These are phyloP conservation scores for Temnothorax ravouxi DNA, from an alignment of 2,888 invertebrate species.

Conservation along the genomic window DNA sequence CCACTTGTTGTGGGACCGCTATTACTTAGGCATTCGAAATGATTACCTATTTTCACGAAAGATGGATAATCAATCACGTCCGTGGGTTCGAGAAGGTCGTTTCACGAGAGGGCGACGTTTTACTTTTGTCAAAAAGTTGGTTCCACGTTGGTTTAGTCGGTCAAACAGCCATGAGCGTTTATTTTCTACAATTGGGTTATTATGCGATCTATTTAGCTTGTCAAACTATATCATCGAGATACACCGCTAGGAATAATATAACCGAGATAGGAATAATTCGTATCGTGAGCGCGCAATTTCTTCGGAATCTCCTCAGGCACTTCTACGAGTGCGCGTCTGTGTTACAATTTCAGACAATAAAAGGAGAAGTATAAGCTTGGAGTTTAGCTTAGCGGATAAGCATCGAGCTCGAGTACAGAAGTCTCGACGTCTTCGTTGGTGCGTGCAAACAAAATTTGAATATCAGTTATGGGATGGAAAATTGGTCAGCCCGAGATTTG, in stretches of 20 bases:
- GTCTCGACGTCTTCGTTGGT: slow-evolving; percentile 21
- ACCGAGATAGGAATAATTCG: slow-evolving; percentile 26
- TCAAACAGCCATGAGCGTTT: slow-evolving; percentile 9
- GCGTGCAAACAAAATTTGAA: slow-evolving; percentile 73
- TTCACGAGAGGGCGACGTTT: slow-evolving; percentile 36
- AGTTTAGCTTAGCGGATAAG: slow-evolving; percentile 29
- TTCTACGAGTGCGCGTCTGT: not conserved
- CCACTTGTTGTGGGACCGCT: slow-evolving; percentile 32
- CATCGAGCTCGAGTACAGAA: slow-evolving; percentile 55
- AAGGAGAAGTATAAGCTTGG: slow-evolving; percentile 19
- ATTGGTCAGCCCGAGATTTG: slow-evolving; percentile 53
- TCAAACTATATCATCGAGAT: not conserved
- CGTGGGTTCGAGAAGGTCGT: slow-evolving; percentile 36
- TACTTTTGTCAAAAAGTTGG: slow-evolving; percentile 54
- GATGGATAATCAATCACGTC: slow-evolving; percentile 51
- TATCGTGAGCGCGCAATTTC: not conserved
- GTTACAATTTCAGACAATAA: slow-evolving; percentile 18
- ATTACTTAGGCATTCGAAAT: slow-evolving; percentile 31
- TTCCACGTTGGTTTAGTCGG: not conserved
- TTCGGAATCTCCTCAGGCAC: not conserved
- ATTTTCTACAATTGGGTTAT: slow-evolving; percentile 27
- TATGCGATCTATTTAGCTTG: slow-evolving; percentile 20
- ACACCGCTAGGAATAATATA: not conserved
- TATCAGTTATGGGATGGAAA: slow-evolving; percentile 54
- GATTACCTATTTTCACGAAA: slow-evolving; percentile 50